Conservation (phyloP, 1,140 invertebrate genomes). For the Bombus waltoni region DNA sequence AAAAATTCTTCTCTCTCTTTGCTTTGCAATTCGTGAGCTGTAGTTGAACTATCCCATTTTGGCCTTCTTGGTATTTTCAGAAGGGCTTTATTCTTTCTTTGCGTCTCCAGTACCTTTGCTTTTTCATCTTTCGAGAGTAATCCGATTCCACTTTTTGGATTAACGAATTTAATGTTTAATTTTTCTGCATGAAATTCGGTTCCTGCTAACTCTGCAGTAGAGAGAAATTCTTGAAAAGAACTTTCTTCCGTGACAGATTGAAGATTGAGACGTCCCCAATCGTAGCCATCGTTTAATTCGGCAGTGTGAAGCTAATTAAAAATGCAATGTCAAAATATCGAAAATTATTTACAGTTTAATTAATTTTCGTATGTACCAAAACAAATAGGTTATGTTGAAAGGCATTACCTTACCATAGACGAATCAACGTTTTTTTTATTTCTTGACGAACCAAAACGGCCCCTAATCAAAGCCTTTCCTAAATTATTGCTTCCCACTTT, state of each 20-base stretch:
- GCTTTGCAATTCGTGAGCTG: constrained; percentile 89
- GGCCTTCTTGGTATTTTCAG: constrained; percentile 94
- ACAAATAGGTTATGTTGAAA: constrained; percentile 33
- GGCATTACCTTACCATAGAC: constrained; percentile 69
- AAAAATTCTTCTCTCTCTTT: constrained; percentile 93
- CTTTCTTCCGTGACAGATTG: constrained; percentile 98
- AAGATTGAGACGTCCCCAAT: constrained; percentile 94
- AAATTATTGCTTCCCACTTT: constrained; percentile 84
- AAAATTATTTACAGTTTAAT: neutral
- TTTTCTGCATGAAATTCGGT: constrained; percentile 97
- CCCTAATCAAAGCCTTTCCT: constrained; percentile 89
- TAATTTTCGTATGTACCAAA: neutral
- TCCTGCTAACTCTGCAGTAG: constrained; percentile 95
- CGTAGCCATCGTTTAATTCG: constrained; percentile 94
- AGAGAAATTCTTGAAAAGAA: constrained; percentile 97
- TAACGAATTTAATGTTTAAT: constrained; percentile 92
- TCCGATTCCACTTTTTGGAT: constrained; percentile 84
- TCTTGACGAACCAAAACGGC: constrained; percentile 87
- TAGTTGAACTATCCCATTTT: constrained; percentile 89
- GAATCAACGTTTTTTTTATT: constrained; percentile 85
- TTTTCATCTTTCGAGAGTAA: constrained; percentile 87
- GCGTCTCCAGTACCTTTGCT: constrained; percentile 84
- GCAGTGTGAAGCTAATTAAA: constrained; percentile 90
- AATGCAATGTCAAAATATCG: constrained; percentile 18
- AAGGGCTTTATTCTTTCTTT: constrained; percentile 86